A percentile compares a stretch with the other conserved stretches of the same genome.
Evolutionary conservation across 2,113 vertebrate genomes (phyloP).

Genomic region (Ginglymostoma cirratum): DNA sequence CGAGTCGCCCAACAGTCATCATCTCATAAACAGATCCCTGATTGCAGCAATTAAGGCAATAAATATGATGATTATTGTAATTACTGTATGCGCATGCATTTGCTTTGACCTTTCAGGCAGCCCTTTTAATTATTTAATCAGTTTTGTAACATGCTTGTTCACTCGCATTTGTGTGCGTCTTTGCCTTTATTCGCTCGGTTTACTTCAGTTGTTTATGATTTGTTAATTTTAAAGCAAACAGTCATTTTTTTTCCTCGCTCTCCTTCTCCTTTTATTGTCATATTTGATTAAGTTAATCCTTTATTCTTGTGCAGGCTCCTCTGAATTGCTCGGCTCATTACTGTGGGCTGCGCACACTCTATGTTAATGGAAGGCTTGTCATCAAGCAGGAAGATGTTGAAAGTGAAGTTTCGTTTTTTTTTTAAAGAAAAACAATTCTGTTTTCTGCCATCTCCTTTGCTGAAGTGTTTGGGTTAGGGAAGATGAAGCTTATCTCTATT

Average conservation of each 20-base stretch:
- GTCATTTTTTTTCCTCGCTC: background rate
- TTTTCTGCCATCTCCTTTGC: background rate
- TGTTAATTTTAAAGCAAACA: conserved; percentile 27
- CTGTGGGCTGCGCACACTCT: background rate
- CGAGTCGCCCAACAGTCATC: conserved; percentile 8
- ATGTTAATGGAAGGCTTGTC: background rate
- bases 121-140: conserved; percentile 24
- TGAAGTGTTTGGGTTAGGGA: background rate
- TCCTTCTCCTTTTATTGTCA: background rate
- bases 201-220: background rate
- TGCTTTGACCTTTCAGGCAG: conserved; percentile 25
- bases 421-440: background rate
- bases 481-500: background rate
- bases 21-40: conserved; percentile 23
- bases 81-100: background rate
- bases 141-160: background rate
- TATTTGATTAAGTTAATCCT: background rate
- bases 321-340: background rate
- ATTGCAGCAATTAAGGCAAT: conserved; percentile 33
- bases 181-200: background rate
- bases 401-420: background rate
- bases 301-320: background rate
- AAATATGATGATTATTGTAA: conserved; percentile 25
- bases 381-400: background rate
- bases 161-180: background rate